Conservation (phyloP, 1,140 invertebrate genomes). For the Drosophila varians region DNA sequence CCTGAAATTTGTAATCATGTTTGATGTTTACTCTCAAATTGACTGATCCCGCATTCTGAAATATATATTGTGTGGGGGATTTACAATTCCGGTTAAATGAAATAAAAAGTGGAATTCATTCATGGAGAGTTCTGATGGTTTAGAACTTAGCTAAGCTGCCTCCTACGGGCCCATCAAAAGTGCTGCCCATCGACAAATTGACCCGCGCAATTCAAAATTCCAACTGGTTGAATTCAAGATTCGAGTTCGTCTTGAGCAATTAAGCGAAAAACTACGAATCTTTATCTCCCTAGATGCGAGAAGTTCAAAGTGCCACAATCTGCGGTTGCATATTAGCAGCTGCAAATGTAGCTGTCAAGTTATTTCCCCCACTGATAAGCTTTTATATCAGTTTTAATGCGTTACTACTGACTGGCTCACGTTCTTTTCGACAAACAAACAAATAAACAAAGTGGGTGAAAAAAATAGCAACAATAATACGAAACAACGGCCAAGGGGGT, state of each 20-base stretch:
- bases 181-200: conserved; percentile 35
- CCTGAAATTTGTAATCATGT: neutral
- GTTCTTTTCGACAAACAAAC: conserved; percentile 2
- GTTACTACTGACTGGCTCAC: neutral
- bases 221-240: neutral
- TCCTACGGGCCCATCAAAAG: conserved; percentile 24
- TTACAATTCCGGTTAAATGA: neutral
- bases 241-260: neutral
- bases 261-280: neutral
- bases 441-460: neutral
- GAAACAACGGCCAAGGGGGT: conserved; percentile 14
- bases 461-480: neutral
- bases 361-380: conserved; percentile 16
- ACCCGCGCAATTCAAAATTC: conserved; percentile 31
- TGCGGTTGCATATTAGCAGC: conserved; percentile 20
- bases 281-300: neutral
- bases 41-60: conserved; percentile 2
- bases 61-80: neutral
- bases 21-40: neutral
- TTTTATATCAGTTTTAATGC: conserved; percentile 13
- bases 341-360: conserved; percentile 10
- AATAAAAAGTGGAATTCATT: no score
- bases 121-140: neutral
- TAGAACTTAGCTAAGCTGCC: neutral
- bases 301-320: conserved; percentile 16